Evolutionary conservation across 2,797 vertebrate genomes (phyloP), one percentile per base, ranked within the genome.

Genomic region (Mionectes olivaceus): DNA sequence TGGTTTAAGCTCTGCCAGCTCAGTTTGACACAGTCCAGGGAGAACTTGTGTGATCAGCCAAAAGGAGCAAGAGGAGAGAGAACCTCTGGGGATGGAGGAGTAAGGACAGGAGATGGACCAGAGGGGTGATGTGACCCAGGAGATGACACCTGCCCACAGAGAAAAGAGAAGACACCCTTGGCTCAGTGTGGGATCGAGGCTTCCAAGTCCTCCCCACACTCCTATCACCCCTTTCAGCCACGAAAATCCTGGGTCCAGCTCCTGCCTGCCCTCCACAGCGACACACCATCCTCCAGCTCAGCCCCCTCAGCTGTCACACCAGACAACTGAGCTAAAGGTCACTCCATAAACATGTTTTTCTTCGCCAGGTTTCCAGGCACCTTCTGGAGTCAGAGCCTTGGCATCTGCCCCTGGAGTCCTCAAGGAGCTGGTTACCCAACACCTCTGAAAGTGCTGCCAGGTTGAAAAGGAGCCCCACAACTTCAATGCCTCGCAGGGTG

Each of bases 371-470:
- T 81, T 93, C 83, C 90, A 94, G 81, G 82, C 89, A 85, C 94
- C 88, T 96, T 93, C 49, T 83, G 89, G 47, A 83, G 89, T 80
- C 75, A 82, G 41, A 7, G 41, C 76, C 83, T 59, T 52, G 95
- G 86, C 88, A 96, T 77, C 64, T 65, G 53, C 78, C 49, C 59
- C 33, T 39, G 35, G 32, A 18, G 57, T 30, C 86, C 94, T 76
- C 37, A 28, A 92, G 96, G 97, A 87, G 46, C 90, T 96, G 88
- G 88, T 97, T 97, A 94, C 97, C 50, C 33, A 0, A 15, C 77
- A 75, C 74, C 91, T 84, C 28, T 0, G 1, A 56, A 73, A 35
- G 39, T 4, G 6, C 78, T 89, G 94, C 95, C 77, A 94, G 78
- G 49, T 39, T 83, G 68, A 70, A 80, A 90, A 5, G 3, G 49